phyloP scores from a whole-genome alignment of 2,797 vertebrate genomes.

The Delichon dasypus region DNA sequence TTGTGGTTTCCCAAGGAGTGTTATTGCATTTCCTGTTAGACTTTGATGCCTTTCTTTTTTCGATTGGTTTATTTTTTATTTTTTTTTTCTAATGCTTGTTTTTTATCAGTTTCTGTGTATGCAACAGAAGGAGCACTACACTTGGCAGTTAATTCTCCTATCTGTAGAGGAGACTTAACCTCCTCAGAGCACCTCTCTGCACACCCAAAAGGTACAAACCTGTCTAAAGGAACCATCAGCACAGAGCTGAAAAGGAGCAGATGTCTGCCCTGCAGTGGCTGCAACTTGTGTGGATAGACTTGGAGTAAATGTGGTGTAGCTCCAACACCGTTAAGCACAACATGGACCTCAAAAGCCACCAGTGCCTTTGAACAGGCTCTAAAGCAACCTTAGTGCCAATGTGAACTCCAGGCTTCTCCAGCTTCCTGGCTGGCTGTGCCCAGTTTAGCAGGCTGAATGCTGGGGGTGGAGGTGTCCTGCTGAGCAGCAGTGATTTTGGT shows the following conservation, averaged over 20 bases:
- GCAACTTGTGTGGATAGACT: neutral
- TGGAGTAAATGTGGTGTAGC: neutral
- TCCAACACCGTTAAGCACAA: neutral
- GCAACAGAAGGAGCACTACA: neutral
- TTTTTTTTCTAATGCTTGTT: neutral
- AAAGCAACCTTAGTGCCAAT: rapidly evolving
- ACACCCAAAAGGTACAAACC: neutral
- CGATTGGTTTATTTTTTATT: neutral
- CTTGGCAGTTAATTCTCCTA: neutral
- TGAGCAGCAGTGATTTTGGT: neutral
- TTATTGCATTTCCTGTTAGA: neutral
- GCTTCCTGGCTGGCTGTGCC: neutral
- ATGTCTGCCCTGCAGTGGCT: neutral
- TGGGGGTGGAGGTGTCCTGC: neutral
- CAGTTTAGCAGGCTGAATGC: neutral
- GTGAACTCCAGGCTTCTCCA: neutral
- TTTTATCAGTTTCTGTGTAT: neutral
- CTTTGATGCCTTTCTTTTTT: neutral
- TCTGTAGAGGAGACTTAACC: neutral
- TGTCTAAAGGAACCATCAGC: neutral
- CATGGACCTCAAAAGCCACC: neutral
- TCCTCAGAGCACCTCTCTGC: neutral
- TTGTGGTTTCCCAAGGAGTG: neutral
- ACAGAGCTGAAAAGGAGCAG: neutral
- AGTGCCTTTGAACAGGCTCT: neutral